Conservation (phyloP, 2,888 invertebrate species). For the Caenorhabditis sp. region DNA sequence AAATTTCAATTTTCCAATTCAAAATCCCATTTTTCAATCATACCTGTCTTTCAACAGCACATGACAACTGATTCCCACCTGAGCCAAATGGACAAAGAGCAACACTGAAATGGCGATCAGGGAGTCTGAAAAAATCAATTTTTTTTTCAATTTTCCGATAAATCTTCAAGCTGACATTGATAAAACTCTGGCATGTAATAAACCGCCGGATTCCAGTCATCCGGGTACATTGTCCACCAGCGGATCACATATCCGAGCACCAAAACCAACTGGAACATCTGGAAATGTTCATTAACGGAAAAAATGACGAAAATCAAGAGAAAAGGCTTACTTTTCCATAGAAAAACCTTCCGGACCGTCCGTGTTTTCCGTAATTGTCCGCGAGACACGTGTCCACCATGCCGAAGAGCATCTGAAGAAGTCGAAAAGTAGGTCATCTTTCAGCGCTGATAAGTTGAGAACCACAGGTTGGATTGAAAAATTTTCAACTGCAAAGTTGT, state of each 20-base stretch:
- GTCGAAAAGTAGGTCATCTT: not conserved
- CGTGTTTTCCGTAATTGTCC: too few relatives aligned
- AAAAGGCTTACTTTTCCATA: too few relatives aligned
- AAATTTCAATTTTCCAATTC: too few relatives aligned
- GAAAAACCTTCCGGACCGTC: too few relatives aligned
- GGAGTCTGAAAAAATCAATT: not conserved
- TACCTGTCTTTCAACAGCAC: not conserved
- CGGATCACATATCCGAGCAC: not conserved
- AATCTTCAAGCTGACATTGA: not conserved
- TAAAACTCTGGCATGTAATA: not conserved
- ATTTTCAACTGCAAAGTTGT: too few relatives aligned
- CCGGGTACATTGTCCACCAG: not conserved
- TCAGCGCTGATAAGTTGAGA: not conserved
- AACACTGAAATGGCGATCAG: not conserved
- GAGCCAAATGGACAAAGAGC: not conserved
- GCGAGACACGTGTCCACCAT: not conserved
- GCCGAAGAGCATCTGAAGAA: not conserved
- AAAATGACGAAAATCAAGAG: too few relatives aligned
- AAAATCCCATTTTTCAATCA: too few relatives aligned
- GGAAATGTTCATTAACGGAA: not conserved
- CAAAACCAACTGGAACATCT: not conserved
- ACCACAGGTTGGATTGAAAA: too few relatives aligned
- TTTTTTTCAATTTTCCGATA: not conserved
- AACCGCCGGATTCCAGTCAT: slow-evolving; percentile 7
- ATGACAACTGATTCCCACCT: not conserved